Base-by-base conservation (phyloP, 1,140 invertebrate genomes). In the Drosophila lowei region DNA sequence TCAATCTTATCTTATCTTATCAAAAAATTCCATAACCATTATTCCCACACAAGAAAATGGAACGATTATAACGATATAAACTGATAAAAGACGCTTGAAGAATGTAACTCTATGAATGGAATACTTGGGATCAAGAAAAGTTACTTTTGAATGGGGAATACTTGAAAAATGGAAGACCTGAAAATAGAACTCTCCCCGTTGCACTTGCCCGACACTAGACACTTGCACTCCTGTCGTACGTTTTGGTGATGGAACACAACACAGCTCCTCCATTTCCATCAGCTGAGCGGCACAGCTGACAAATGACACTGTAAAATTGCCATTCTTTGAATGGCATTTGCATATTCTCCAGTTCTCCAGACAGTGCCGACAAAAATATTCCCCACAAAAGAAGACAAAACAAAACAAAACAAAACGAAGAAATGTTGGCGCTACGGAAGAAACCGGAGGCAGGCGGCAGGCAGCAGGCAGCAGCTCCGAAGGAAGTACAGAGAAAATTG, bases 401-500 rank as follows among this genome's bases (percentile, higher is more conserved):
- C 8, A 41, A 62, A 46, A 49, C 18, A 18, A 18, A 18, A 18
- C 18, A 23, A 9, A 47, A 21, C 15, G 41, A 46, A 56, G 58
- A 61, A 16, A 49, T 49, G 30, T 55, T 57, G 73, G 65, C 58
- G 70, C 74, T 84, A 42, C 65, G 79, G 80, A 84, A 75, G 79
- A 62, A 23, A 56, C 77, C 70, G 77, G 77, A 85, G 85, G 57
- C 54, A 25, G 23, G 28, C 28, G 7, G 2, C 23, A 30, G 28
- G 28, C 7, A 8, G 28, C 28, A 28, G 28, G 7, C 28, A 28
- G 28, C 23, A 8, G 55, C 6, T 4, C 50, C 34, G 11, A 49
- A 8, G 49, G 9, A 21, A 42, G 52, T 34, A 43, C 49, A 65
- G 73, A 66, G 76, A 84, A 85, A 85, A 85, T 85, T 85, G 63